These are phyloP conservation scores for Ennomos quercinarius DNA, from an alignment of 2,888 invertebrate species.

Conservation along the genomic window DNA sequence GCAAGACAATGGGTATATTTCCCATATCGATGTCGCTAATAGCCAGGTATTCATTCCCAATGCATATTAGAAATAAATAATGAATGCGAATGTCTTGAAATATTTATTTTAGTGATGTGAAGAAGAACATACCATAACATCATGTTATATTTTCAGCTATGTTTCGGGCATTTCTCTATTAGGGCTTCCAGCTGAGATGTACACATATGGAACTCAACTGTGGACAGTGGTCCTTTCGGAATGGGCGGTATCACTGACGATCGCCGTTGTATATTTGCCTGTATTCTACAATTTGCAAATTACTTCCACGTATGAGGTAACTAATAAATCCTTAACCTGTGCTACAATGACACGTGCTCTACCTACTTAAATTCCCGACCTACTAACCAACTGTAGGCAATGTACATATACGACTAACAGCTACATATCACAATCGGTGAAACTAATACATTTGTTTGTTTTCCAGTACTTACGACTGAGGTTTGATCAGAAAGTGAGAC, in stretches of 20 bases:
- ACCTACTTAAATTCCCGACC: constrained; percentile 14
- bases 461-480: constrained; percentile 89
- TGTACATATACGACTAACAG: not conserved
- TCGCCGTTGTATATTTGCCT: constrained; percentile 88
- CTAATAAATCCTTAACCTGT: not conserved
- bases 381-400: constrained; percentile 5
- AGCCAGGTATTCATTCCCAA: constrained; percentile 85
- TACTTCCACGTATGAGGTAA: constrained; percentile 91
- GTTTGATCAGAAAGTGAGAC: constrained; percentile 88
- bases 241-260: constrained; percentile 87
- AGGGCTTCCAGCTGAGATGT: constrained; percentile 91
- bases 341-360: constrained; percentile 12
- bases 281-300: constrained; percentile 91
- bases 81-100: not conserved
- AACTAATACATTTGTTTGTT: constrained; percentile 17
- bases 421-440: not conserved
- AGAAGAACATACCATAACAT: not conserved
- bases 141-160: constrained; percentile 81
- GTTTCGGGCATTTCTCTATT: constrained; percentile 90
- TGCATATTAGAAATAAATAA: not conserved
- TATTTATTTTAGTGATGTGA: not conserved
- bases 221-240: constrained; percentile 88
- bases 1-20: constrained; percentile 91
- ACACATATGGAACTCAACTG: constrained; percentile 90
- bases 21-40: constrained; percentile 92